Evolutionary conservation across 1,140 invertebrate species (phyloP), one percentile per base, ranked within the genome.

Genomic region (Zaprionus gabonicus): DNA sequence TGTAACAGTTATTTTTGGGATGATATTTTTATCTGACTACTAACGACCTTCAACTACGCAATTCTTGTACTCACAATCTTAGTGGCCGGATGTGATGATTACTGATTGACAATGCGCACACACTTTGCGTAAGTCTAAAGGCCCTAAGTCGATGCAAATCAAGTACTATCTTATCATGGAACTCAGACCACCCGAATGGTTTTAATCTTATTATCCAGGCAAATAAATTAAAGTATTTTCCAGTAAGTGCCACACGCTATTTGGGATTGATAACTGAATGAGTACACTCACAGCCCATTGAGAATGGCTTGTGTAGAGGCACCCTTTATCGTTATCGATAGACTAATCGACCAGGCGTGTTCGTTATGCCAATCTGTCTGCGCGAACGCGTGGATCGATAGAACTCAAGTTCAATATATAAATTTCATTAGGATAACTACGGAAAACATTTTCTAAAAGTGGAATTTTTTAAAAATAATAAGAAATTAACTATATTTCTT

Each of bases 201-300:
- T 69, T 27, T 25, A 59, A 68, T 44, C 36, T 28, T 66, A 17
- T 68, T 73, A 73, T 73, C 66, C 69, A 15, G 20, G 57, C 51
- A 63, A 70, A 70, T 63, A 70, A 70, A 70, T 70, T 75, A 70
- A 63, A 75, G 38, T 58, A 57, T 63, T 63, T 70, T 23, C 31
- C 31, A 68, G 34, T 44, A 53, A 58, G 25, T 73, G 64, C 57
- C 71, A 59, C 56, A 68, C 46, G 53, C 31, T 55, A 67, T 56
- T 67, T 57, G 31, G n/a, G n/a, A 41, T 51, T 53, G 71, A 56
- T 60, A 55, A 59, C 41, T 27, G 17, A 34, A 31, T 12, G 20
- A 25, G 9, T 62, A 44, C 15, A 62, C 25, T 41, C 13, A 49
- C 41, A 62, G n/a, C 15, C 27, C 23, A 28, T 56, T 15, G 53